These are phyloP conservation scores for Agrochola macilenta DNA, from an alignment of 2,888 invertebrate species.

Conservation along the genomic window DNA sequence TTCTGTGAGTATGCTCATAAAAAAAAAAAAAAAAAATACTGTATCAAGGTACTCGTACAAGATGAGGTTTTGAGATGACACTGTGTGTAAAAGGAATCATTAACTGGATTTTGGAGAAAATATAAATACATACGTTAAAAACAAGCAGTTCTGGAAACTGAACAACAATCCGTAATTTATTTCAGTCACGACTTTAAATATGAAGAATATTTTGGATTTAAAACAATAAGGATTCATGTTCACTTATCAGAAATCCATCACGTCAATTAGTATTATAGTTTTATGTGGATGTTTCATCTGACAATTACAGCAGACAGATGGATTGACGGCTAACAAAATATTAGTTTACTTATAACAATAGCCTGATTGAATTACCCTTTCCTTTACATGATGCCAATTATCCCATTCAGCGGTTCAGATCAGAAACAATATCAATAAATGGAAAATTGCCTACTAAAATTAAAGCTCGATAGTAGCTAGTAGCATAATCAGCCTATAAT, in stretches of 20 bases:
- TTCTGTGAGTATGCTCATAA: slow-evolving; percentile 22
- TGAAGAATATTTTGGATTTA: background rate
- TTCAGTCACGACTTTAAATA: background rate
- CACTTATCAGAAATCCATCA: background rate
- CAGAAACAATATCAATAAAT: background rate
- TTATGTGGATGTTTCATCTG: background rate
- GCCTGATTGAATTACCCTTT: background rate
- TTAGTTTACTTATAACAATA: background rate
- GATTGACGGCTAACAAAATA: slow-evolving; percentile 23
- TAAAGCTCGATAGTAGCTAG: too few species aligned
- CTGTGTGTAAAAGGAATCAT: background rate
- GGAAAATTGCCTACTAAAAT: background rate
- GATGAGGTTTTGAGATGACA: background rate
- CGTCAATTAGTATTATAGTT: slow-evolving; percentile 1
- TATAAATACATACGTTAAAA: background rate
- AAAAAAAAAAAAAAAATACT: background rate
- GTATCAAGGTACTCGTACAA: background rate
- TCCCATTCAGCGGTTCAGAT: background rate
- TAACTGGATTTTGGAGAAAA: background rate
- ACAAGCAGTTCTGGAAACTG: background rate
- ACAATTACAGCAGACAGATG: slow-evolving; percentile 3
- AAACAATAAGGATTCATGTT: background rate
- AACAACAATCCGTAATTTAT: too few species aligned
- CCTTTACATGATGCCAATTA: background rate
- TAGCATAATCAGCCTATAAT: too few species aligned